Base-by-base conservation (phyloP, 2,797 vertebrate genomes). In the Tragelaphus eurycerus region DNA sequence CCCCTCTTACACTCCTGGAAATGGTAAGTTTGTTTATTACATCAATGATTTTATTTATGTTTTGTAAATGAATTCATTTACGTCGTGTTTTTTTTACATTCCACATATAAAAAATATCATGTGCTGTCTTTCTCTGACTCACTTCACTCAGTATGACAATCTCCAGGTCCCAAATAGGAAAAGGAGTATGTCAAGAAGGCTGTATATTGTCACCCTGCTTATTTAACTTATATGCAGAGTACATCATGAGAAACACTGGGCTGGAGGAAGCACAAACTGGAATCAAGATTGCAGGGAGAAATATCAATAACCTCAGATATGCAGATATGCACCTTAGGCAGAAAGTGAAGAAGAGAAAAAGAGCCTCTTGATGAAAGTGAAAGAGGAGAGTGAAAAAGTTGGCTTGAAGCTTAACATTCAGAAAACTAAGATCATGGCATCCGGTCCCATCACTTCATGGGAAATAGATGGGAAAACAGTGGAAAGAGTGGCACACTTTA, bases 211-310 rank as follows among this genome's bases (percentile, higher is more conserved):
- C 64, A 71, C 64, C 17, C n/a, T 71, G 64, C 9, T 38, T 71
- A 38, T 71, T 71, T 38, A 38, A 71, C n/a, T 71, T 71, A 21
- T 12, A 21, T 21, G 2, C 64, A 71, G 64, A 21, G 17, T 38
- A 38, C n/a, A 67, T 67, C 64, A 34, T 34, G 64, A 67, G n/a
- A 67, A 34, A 67, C 0, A 0, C 17, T 34, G 17, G 64, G 17
- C n/a, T 34, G n/a, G n/a, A 34, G 4, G 64, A 67, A 67, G 9
- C n/a, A 67, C n/a, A 67, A 34, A 34, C 64, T 34, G 64, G n/a
- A 67, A 67, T 34, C n/a, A 67, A 67, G n/a, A 34, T 67, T 21
- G 1, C 64, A 0, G 0, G 17, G 64, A 67, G 64, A 34, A 67
- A 34, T 67, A 67, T 34, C 64, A 67, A 11, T 21, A 19, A 67